Percentiles rank a stretch among this genome's conserved stretches.
Conservation (phyloP, 2,113 vertebrate species). For the Crotalus viridis region DNA sequence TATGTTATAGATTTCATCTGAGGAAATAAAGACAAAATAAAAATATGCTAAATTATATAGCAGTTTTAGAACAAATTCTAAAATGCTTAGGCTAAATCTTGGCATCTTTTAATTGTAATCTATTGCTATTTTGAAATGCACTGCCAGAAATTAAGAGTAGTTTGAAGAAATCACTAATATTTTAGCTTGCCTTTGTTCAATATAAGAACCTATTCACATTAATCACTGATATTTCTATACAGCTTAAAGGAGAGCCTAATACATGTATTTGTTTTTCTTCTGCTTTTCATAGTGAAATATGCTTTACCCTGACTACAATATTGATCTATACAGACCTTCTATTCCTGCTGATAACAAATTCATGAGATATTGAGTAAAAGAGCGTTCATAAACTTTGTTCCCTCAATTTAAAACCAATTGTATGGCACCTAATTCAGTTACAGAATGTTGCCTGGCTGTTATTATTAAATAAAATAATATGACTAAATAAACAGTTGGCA, state of each 20-base stretch:
- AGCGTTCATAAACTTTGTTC: not conserved
- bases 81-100: not conserved
- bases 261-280: not conserved
- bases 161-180: not conserved
- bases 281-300: not conserved
- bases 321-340: not conserved
- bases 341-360: too few relatives aligned
- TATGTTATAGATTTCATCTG: not conserved
- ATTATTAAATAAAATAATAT: not conserved
- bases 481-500: not conserved
- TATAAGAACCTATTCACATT: slow-evolving; percentile 5
- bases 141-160: not conserved
- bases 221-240: not conserved
- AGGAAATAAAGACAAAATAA: slow-evolving; percentile 1
- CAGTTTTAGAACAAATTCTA: not conserved
- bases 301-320: not conserved
- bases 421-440: not conserved
- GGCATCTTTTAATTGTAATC: not conserved
- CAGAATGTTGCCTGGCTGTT: not conserved
- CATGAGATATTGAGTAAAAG: not conserved
- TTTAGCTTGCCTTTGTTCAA: not conserved
- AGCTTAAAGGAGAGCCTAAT: not conserved
- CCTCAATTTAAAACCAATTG: not conserved
- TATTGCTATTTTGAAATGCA: slow-evolving; percentile 5
- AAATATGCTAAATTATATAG: slow-evolving; percentile 6